Base-by-base conservation (phyloP, 2,888 invertebrate species). In the Thereva unica region DNA sequence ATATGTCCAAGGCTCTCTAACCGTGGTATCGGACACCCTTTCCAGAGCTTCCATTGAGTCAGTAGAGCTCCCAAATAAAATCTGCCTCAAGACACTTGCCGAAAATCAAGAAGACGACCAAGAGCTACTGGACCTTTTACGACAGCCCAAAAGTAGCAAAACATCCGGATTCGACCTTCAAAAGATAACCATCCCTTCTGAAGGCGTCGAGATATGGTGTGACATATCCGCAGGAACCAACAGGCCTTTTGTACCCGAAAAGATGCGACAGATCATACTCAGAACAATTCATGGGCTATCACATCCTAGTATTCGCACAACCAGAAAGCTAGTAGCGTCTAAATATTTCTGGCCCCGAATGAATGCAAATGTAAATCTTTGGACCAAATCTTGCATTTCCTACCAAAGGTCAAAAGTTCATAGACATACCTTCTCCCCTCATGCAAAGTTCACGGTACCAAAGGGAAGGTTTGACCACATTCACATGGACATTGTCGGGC, bases 311-410 rank as follows among this genome's bases (percentile, higher is more conserved):
- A 35, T 64, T 6, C 34, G 40, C 53, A 4, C 37, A 1, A 54
- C 45, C 3, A 5, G 42, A n/a, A 64, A 64, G 12, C 34, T 54
- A 1, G 42, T 52, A 4, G 9, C 34, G 9, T 8, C 41, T 3
- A 41, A 53, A 53, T 64, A 53, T 34, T 35, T 63, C 12, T 50
- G 63, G 63, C 50, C 63, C 10, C 9, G 7, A 1, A 63, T 63
- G 50, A 63, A 64, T 12, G 44, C 53, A 35, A 4, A 53, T 4
- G 12, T 64, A 34, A 44, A 10, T 8, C 6, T 3, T 23, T 54
- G 64, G 64, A 49, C 49, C 38, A 64, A 64, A 45, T 7, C 37
- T 4, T 64, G 54, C 8, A 34, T 3, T 78, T 23, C 4, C 5
- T 49, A 23, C n/a, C 49, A 23, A 23, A 49, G 34, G 23, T 23